phyloP scores from a whole-genome alignment of 2,797 vertebrate species.

The Myotis myotis region DNA sequence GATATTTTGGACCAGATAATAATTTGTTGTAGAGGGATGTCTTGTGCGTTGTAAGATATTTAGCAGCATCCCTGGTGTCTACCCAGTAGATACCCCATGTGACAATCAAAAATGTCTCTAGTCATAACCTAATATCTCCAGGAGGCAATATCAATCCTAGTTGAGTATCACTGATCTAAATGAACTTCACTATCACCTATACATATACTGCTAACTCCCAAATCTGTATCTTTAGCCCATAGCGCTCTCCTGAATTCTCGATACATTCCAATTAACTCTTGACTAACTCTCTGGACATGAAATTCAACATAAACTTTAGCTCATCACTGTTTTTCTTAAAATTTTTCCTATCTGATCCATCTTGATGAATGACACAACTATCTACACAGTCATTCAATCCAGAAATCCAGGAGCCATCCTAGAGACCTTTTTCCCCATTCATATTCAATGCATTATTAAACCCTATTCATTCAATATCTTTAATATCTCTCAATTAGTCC shows the following conservation, averaged over 20 bases:
- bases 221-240: not conserved
- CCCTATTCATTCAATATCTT: not conserved
- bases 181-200: not conserved
- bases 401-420: not conserved
- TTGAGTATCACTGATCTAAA: not conserved
- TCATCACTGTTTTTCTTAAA: not conserved
- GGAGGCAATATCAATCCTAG: not conserved
- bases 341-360: not conserved
- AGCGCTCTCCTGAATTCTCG: not conserved
- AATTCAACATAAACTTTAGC: conserved; percentile 10
- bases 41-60: not conserved
- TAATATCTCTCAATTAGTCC: not conserved
- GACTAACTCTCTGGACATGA: not conserved
- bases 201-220: not conserved
- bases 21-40: not conserved
- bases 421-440: not conserved
- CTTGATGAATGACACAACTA: not conserved
- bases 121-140: not conserved
- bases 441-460: not conserved
- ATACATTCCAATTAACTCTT: not conserved
- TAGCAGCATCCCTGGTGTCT: not conserved
- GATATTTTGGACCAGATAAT: not conserved
- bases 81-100: not conserved
- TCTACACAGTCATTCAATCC: not conserved
- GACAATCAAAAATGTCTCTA: not conserved